Conservation (phyloP, 2,888 invertebrate species). For the Artemia sp. region DNA sequence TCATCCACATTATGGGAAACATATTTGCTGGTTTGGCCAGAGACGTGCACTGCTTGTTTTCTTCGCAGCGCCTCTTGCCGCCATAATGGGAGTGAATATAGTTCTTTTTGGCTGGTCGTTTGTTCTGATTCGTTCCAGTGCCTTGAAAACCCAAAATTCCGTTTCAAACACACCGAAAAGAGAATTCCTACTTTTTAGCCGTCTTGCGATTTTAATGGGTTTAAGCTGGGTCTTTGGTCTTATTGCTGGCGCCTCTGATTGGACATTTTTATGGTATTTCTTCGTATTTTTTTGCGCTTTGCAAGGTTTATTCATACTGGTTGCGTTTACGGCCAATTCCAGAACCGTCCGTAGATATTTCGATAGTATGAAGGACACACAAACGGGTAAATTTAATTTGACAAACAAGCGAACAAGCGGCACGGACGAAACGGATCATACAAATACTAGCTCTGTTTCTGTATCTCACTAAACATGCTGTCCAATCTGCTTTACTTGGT, state of each 20-base stretch:
- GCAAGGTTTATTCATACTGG: slow-evolving; percentile 37
- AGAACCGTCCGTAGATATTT: slow-evolving; percentile 30
- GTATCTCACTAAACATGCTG: too few species aligned
- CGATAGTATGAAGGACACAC: background rate
- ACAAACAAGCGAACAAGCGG: too few species aligned
- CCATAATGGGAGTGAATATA: slow-evolving; percentile 33
- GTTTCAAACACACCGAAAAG: slow-evolving; percentile 25
- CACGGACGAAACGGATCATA: too few species aligned
- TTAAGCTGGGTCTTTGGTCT: slow-evolving; percentile 36
- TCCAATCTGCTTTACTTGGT: too few species aligned
- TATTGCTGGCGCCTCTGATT: slow-evolving; percentile 33
- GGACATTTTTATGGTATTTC: slow-evolving; percentile 33
- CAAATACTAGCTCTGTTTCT: too few species aligned
- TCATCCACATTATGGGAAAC: slow-evolving; percentile 35
- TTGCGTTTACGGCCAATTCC: slow-evolving; percentile 36
- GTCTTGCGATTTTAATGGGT: slow-evolving; percentile 37
- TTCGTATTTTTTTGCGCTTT: slow-evolving; percentile 36
- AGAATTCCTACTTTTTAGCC: slow-evolving; percentile 33
- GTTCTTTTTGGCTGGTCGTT: slow-evolving; percentile 33
- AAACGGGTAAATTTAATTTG: too few species aligned
- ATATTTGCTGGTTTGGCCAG: slow-evolving; percentile 38
- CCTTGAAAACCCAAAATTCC: slow-evolving; percentile 28
- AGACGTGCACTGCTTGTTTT: slow-evolving; percentile 36
- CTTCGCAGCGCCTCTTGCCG: slow-evolving; percentile 36
- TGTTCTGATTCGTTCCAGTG: slow-evolving; percentile 34